These are phyloP conservation scores for Ciconia nigra DNA, from an alignment of 2,797 vertebrate species.

Conservation along the genomic window DNA sequence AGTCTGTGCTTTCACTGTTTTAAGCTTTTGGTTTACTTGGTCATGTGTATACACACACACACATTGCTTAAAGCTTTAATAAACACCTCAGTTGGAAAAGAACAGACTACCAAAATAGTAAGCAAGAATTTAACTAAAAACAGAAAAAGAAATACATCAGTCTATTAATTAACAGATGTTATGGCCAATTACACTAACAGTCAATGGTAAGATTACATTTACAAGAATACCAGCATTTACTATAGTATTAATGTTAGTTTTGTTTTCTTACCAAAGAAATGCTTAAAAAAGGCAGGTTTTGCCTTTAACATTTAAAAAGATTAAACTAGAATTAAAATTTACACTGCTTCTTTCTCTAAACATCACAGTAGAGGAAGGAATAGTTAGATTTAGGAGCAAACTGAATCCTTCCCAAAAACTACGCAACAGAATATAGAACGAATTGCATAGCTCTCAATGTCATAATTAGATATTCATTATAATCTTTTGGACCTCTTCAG, in stretches of 20 bases:
- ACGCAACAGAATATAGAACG: background rate
- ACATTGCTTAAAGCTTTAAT: background rate
- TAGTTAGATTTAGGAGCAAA: background rate
- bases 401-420: background rate
- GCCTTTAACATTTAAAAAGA: background rate
- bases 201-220: background rate
- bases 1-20: background rate
- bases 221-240: background rate
- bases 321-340: background rate
- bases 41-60: rapidly evolving
- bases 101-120: background rate
- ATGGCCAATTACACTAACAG: background rate
- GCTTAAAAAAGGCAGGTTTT: background rate
- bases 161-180: background rate
- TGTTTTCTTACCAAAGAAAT: background rate
- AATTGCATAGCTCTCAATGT: background rate
- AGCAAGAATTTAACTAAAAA: background rate
- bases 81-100: background rate
- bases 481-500: background rate
- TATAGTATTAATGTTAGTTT: background rate
- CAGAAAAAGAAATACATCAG: background rate
- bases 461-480: background rate
- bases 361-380: background rate
- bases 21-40: background rate
- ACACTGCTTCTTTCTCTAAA: background rate